These are phyloP conservation scores for Urosaurus nigricauda DNA, from an alignment of 2,797 vertebrate species.

Conservation along the genomic window DNA sequence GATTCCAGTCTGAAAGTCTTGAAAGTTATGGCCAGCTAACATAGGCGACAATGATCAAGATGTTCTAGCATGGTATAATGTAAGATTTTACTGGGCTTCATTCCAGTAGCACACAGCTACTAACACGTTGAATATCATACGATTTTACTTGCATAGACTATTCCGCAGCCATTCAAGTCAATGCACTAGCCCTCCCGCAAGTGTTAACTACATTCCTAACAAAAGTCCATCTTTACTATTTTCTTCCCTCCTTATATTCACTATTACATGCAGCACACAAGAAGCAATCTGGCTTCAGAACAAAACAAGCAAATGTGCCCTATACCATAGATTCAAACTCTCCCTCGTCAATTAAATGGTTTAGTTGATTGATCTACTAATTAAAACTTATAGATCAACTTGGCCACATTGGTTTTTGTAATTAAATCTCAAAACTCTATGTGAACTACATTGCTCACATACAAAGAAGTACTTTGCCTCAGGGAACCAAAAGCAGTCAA, in stretches of 20 bases:
- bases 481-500: background rate
- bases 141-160: background rate
- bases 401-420: background rate
- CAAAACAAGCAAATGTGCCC: background rate
- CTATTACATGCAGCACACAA: background rate
- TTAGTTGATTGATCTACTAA: background rate
- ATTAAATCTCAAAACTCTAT: background rate
- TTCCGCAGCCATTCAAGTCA: background rate
- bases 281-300: background rate
- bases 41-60: background rate
- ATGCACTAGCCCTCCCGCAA: background rate
- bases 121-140: background rate
- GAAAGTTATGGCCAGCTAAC: background rate
- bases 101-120: background rate
- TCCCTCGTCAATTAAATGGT: background rate
- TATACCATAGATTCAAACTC: background rate
- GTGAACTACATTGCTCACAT: background rate
- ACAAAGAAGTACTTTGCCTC: background rate
- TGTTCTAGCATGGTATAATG: background rate
- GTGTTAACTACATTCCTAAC: background rate
- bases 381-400: background rate
- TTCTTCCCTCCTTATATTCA: background rate
- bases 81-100: background rate
- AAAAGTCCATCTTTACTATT: background rate
- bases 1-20: background rate